phyloP scores from a whole-genome alignment of 1,140 invertebrate genomes.

The Drosophila erecta region DNA sequence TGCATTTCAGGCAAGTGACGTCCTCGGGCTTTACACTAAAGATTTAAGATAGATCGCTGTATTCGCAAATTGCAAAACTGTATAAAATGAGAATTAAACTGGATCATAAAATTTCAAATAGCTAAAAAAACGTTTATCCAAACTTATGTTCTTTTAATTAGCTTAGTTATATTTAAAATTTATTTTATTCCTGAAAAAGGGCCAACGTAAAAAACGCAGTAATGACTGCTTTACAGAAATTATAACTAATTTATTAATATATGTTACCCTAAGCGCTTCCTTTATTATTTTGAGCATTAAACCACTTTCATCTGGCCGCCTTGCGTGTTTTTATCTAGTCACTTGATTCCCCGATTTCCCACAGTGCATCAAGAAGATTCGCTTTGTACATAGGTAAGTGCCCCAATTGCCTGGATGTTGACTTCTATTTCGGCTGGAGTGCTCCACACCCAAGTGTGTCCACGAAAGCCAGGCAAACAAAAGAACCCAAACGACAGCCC shows the following conservation, averaged over 20 bases:
- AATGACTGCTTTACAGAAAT: too few relatives aligned
- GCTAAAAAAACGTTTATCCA: too few relatives aligned
- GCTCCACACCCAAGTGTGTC: conserved; percentile 61
- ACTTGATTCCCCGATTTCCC: background rate
- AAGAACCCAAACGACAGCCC: conserved; percentile 42
- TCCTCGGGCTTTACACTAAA: conserved; percentile 34
- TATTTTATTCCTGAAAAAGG: too few relatives aligned
- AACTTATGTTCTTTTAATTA: too few relatives aligned
- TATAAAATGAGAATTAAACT: too few relatives aligned
- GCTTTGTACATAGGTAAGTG: conserved; percentile 34
- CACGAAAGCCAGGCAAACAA: conserved; percentile 50
- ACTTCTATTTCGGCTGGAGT: conserved; percentile 35
- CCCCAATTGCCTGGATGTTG: conserved; percentile 45
- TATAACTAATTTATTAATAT: too few relatives aligned
- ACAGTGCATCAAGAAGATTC: conserved; percentile 11
- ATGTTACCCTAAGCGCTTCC: too few relatives aligned
- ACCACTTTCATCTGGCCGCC: background rate
- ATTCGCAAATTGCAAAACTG: background rate
- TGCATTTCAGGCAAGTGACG: conserved; percentile 49
- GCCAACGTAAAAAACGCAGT: too few relatives aligned
- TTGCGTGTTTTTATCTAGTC: background rate
- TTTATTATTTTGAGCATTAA: background rate
- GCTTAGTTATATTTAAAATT: too few relatives aligned
- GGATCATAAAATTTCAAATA: too few relatives aligned
- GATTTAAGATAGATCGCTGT: background rate